Percentiles rank a stretch among this genome's conserved stretches.
phyloP scores from a whole-genome alignment of 2,113 vertebrate species.

The Machaerirhynchus nigripectus region DNA sequence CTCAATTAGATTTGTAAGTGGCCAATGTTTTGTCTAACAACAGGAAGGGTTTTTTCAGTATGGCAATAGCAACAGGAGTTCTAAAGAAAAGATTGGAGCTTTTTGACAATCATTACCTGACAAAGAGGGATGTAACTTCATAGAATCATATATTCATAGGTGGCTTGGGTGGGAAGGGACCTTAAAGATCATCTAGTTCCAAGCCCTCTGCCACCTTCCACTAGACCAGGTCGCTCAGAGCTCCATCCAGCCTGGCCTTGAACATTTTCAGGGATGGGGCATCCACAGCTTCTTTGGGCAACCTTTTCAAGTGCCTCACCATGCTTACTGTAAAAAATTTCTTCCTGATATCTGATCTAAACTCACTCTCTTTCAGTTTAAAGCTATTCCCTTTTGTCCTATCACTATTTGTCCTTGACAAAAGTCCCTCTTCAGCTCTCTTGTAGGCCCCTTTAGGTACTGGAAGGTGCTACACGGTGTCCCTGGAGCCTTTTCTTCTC shows the following conservation, averaged over 20 bases:
- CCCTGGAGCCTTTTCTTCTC: not conserved
- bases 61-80: not conserved
- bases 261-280: not conserved
- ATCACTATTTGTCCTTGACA: not conserved
- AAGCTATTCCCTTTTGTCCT: not conserved
- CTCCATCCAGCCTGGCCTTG: not conserved
- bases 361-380: not conserved
- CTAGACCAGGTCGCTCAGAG: not conserved
- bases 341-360: not conserved
- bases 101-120: not conserved
- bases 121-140: not conserved
- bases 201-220: not conserved
- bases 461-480: not conserved
- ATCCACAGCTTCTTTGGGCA: not conserved
- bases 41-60: not conserved
- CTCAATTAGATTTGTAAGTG: not conserved
- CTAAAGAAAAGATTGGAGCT: not conserved
- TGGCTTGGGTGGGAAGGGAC: not conserved
- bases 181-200: not conserved
- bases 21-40: not conserved
- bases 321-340: not conserved
- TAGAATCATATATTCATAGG: not conserved
- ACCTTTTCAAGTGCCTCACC: not conserved
- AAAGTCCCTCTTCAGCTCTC: not conserved
- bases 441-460: not conserved